Evolutionary conservation across 2,797 vertebrate species (phyloP), one percentile per base, ranked within the genome.

Genomic region (Bradypus variegatus): DNA sequence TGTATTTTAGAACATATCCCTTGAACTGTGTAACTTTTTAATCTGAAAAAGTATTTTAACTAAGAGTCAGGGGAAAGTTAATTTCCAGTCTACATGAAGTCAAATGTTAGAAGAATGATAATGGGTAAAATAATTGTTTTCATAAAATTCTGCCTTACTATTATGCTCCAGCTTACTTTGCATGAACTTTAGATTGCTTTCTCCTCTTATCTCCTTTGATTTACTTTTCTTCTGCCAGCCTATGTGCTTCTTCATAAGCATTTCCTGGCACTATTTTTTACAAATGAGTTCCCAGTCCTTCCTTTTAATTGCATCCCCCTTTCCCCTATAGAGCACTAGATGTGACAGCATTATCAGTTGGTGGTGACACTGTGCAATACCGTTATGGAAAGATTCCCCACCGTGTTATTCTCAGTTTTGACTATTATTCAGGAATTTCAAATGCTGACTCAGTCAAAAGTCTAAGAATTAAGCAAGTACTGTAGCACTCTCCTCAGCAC

Each of bases 401-500:
- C 84, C n/a, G 2, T 12, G 11, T 9, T 11, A 72, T 11, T 62
- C 78, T 89, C 55, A 13, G 4, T 0, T 2, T 81, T 55, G 67
- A 76, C 29, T 13, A 16, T 27, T n/a, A 48, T 53, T 62, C 77
- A 60, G 6, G 72, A 87, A 55, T 36, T 15, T 92, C 8, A 0
- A 6, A 11, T 64, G 93, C 94, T 89, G 92, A 88, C 90, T 94
- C 94, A 89, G 72, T 27, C 88, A 73, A 83, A 93, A 75, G 92
- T 58, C 5, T 18, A 27, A 69, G 29, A 36, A 38, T 78, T 92
- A 78, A 79, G 83, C 58, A 86, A n/a, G 33, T 36, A 0, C 73
- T 9, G 41, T 27, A 64, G 55, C 77, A 14, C n/a, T 48, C 60
- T 53, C 13, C 23, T 23, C 13, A 15, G 33, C 48, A 82, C 58